Evolutionary conservation across 2,113 vertebrate species (phyloP), one percentile per base, ranked within the genome.

Genomic region (Xiphorhynchus elegans): DNA sequence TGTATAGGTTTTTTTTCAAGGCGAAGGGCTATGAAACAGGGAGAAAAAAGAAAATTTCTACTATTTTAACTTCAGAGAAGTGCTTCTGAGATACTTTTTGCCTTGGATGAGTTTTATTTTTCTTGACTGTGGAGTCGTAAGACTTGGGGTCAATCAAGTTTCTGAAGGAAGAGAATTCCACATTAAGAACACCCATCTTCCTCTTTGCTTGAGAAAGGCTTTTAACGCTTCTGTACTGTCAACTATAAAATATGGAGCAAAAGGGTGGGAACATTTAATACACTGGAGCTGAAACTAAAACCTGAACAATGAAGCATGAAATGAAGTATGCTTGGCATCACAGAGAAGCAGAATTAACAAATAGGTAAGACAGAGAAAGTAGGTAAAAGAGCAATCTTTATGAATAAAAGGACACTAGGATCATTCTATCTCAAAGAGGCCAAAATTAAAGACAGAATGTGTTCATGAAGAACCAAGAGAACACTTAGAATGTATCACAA

Each of bases 301-400:
- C 84, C 86, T 93, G 80, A 74, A 97, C 96, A 95, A 96, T 85
- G 93, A 97, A 96, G 94, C 96, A 96, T 95, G 96, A 96, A 97
- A 97, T 96, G 96, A 96, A 95, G 84, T 96, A 96, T 96, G 91
- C 94, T 78, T 93, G 79, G 35, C 80, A 96, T 90, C 87, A 94
- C 89, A 89, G 73, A 79, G 82, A 89, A 95, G 90, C 39, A 92
- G 91, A 96, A 93, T 95, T 95, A 97, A 89, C 93, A 96, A 96
- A 97, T 64, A 94, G 93, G 79, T 95, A 94, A 82, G 87, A 89
- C 69, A 78, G 84, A 91, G 58, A 82, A 95, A 93, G 79, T 93
- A 91, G 0, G 40, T 56, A 76, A 82, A 95, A 91, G 80, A 95
- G 69, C n/a, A 87, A 56, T 91, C 64, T 87, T 62, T 87, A 81